Evolutionary conservation across 2,888 invertebrate species (phyloP).

Genomic region (Drosophila nigricruria): DNA sequence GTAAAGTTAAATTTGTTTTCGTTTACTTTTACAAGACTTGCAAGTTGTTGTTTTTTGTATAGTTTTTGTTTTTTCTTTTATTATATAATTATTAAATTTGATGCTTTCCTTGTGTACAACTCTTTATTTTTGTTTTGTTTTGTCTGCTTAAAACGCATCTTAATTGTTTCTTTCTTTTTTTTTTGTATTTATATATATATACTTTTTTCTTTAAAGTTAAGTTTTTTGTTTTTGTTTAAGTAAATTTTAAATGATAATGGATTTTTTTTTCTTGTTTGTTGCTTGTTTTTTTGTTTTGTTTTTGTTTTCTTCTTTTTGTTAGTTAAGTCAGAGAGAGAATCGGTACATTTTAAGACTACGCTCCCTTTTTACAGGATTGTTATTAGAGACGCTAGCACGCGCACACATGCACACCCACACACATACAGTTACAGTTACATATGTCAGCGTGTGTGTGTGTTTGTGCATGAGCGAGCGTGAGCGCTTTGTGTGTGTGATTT

Average conservation of each 20-base stretch:
- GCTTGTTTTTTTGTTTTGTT: constrained; percentile 33
- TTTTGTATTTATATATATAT: constrained; percentile 55
- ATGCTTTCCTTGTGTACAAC: constrained; percentile 67
- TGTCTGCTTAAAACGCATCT: constrained; percentile 67
- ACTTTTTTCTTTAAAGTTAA: constrained; percentile 73
- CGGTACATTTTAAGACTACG: constrained; percentile 66
- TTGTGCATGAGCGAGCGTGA: constrained; percentile 23
- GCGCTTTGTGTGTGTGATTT: constrained; percentile 49
- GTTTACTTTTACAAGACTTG: constrained; percentile 57
- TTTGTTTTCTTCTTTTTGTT: constrained; percentile 43
- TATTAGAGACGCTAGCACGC: constrained; percentile 51
- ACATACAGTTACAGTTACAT: not conserved
- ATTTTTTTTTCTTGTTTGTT: constrained; percentile 56
- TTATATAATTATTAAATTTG: constrained; percentile 60
- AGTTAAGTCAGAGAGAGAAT: constrained; percentile 71
- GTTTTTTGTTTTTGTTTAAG: constrained; percentile 68
- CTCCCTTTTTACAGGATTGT: constrained; percentile 72
- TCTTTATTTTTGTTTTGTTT: constrained; percentile 23
- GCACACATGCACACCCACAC: constrained; percentile 18
- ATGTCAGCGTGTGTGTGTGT: constrained; percentile 15
- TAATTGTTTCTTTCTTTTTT: constrained; percentile 55
- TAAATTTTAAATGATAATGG: constrained; percentile 77
- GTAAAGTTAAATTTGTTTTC: constrained; percentile 36
- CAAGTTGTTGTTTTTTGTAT: constrained; percentile 38
- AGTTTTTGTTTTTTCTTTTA: constrained; percentile 41